Base-by-base conservation (phyloP, 2,797 vertebrate genomes). In the Momotus momota region DNA sequence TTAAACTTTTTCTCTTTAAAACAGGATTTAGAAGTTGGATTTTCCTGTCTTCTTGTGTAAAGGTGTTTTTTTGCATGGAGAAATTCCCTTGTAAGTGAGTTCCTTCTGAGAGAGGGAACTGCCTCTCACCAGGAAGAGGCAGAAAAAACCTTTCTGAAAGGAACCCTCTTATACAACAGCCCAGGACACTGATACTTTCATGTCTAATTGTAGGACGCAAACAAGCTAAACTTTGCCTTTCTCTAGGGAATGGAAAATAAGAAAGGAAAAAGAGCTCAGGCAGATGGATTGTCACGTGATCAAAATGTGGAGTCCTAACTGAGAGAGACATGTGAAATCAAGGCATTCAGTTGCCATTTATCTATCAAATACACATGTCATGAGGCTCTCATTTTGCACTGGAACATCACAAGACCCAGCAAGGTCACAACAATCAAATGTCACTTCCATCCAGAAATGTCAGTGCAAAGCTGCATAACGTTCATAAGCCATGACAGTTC, bases 351-450 rank as follows among this genome's bases (percentile, higher is more conserved):
- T 62, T 94, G 75, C 57, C 81, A 45, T 91, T 92, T 92, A 61
- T 71, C 33, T 43, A 88, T 79, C 65, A 81, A 80, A 91, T 54
- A 51, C 7, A 1, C 61, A 46, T 74, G 69, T 88, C n/a, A 26
- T 27, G 29, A 83, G 49, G 65, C 49, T 92, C 66, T 87, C 64
- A 46, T 90, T 94, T 89, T 85, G 79, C 52, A 74, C 26, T 57
- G 69, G 65, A 88, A 85, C 91, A 94, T 91, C 92, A 89, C 61
- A 93, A 85, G 84, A 61, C 69, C 64, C 55, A 87, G 71, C 84
- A 93, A 95, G 92, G 94, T 95, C 92, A 94, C 52, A 83, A 65
- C 60, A 85, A 83, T 87, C 92, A 94, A 93, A 96, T 88, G 89
- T 85, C 94, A 94, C 60, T 92, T 89, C 78, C 65, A 80, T 62